Conservation (phyloP, 2,797 vertebrate genomes). For the Amazona ochrocephala region DNA sequence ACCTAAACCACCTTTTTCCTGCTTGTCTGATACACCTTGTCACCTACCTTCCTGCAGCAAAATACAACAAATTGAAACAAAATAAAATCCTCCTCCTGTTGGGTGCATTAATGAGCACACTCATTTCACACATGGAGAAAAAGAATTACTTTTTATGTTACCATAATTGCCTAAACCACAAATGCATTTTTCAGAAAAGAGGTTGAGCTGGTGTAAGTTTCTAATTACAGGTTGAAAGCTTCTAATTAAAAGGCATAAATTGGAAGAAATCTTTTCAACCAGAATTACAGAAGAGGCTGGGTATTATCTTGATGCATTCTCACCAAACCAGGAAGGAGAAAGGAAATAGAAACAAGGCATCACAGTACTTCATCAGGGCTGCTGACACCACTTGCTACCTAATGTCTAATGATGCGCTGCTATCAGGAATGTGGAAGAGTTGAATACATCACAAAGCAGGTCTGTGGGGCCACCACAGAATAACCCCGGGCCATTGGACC, state of each 20-base stretch:
- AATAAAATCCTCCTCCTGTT: slow-evolving; percentile 4
- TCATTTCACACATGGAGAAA: slow-evolving; percentile 56
- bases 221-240: slow-evolving; percentile 73
- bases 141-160: slow-evolving; percentile 68
- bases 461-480: not conserved
- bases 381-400: not conserved
- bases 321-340: not conserved
- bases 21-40: not conserved
- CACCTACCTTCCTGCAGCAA: not conserved
- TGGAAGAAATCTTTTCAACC: slow-evolving; percentile 43
- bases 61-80: not conserved
- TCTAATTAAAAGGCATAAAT: slow-evolving; percentile 73
- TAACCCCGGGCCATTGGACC: not conserved
- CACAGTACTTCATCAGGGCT: fast-evolving
- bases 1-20: not conserved
- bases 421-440: not conserved
- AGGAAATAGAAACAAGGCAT: fast-evolving
- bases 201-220: slow-evolving; percentile 68
- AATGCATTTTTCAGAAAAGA: slow-evolving; percentile 70
- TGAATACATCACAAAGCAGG: not conserved
- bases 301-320: not conserved
- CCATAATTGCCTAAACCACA: slow-evolving; percentile 69
- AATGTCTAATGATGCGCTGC: not conserved
- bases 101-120: not conserved
- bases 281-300: slow-evolving; percentile 14